Base-by-base conservation (phyloP, 2,797 vertebrate genomes). In the Notolabrus celidotus region DNA sequence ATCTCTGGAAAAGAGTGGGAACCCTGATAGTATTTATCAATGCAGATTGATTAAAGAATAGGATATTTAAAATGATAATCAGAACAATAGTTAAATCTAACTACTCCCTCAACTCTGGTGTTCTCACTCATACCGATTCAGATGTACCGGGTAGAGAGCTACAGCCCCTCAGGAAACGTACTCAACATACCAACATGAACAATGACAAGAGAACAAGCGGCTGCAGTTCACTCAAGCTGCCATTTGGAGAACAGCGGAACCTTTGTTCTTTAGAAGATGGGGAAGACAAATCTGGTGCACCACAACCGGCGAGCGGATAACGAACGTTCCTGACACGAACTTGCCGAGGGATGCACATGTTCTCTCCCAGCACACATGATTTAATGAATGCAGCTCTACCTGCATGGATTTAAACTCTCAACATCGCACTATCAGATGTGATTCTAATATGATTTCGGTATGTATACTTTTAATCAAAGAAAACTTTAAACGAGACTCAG, bases 321-420 rank as follows among this genome's bases (percentile, higher is more conserved):
- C 6, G 33, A 78, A 90, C 92, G 93, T 92, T 82, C 64, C 1
- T 16, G 0, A 41, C 1, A 82, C 93, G 92, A 88, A 79, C 19
- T 16, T 29, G 4, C 14, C 6, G 1, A 51, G 1, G 27, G 49
- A 5, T 70, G 77, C 92, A 92, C 92, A 92, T 93, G 92, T 85
- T 76, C 41, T 7, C 1, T 16, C 1, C 31, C 7, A 0, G n/a
- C 61, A 3, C 41, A 39, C 9, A 10, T 4, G 7, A 25, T 16
- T 25, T 1, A 1, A 42, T 8, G 63, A 51, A 56, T 42, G 0
- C 4, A 2, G 0, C 16, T 7, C 2, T 20, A 1, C 8, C 0
- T 54, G 20, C 17, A 68, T 67, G 20, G n/a, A 61, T 71, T 62
- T 71, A 8, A 2, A 0, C 0, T 1, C 7, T 3, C 16, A 9